Base-by-base conservation (phyloP, 2,888 invertebrate species). In the Disparrhopalites patrizii region DNA sequence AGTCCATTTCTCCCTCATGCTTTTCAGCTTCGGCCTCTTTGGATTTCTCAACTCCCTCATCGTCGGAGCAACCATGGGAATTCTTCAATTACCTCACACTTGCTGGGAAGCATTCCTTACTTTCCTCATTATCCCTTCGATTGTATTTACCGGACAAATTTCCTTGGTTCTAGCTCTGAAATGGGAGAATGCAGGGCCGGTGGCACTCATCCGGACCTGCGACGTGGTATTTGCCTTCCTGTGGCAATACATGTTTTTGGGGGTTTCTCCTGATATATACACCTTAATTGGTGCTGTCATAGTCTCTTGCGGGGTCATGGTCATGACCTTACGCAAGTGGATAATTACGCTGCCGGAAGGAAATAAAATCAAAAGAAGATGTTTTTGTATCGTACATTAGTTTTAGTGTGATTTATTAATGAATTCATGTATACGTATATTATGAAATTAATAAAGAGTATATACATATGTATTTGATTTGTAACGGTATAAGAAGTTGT, bases 1-100 rank as follows among this genome's bases (percentile, higher is more conserved):
- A 61, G 68, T 68, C 2, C 72, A 72, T 54, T 72, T 68, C 20
- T 61, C 69, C 13, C 52, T 72, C 7, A 68, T 70, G 63, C 38
- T 69, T 4, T 36, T 72, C 23, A 60, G 18, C 5, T 65, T 69
- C 23, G 72, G 72, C 27, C 20, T 66, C 0, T 69, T 67, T 65
- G 71, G 71, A 20, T 51, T 70, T 1, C 10, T 64, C 23, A 36
- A 67, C 20, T 61, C 50, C 1, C 3, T 67, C 2, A 31, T 56
- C 2, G 56, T 57, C 1, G 67, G 67, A 18, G 50, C 54, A 1
- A 47, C 57, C 1, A 18, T 71, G 5, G 61, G 47, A 13, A 20
- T 5, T 15, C n/a, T 61, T 3, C 30, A 61, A 50, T 30, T 47
- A 5, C 61, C 61, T 8, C 8, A 23, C 2, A 20, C n/a, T n/a